Evolutionary conservation across 2,888 invertebrate genomes (phyloP).

Genomic region (Harpalus rufipes): DNA sequence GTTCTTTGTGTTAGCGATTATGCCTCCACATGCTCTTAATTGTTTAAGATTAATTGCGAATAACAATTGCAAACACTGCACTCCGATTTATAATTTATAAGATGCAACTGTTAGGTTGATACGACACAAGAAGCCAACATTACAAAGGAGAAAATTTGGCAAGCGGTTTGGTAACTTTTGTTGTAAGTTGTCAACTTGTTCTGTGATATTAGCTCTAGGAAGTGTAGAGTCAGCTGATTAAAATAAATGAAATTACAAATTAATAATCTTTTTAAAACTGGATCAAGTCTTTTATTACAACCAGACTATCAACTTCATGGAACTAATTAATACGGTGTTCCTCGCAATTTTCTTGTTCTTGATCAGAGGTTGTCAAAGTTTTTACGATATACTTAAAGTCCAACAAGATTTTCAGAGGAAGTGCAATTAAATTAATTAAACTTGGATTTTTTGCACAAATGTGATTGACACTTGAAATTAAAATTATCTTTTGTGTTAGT

Average conservation of each 20-base stretch:
- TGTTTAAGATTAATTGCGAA: slow-evolving; percentile 64
- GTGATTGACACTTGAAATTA: background rate
- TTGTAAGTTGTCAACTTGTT: too few species aligned
- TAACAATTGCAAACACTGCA: slow-evolving; percentile 52
- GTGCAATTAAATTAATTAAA: slow-evolving; percentile 39
- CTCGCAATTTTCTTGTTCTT: slow-evolving; percentile 9
- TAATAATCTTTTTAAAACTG: background rate
- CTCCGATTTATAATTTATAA: slow-evolving; percentile 8
- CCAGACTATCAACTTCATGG: background rate
- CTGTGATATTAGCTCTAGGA: too few species aligned
- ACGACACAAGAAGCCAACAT: too few species aligned
- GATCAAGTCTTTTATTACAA: background rate
- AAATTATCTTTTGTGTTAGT: background rate
- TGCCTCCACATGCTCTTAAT: slow-evolving; percentile 46
- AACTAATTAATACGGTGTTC: slow-evolving; percentile 9
- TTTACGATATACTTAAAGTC: background rate
- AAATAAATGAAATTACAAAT: background rate
- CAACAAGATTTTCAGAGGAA: slow-evolving; percentile 10
- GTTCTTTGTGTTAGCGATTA: slow-evolving; percentile 43
- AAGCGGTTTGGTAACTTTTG: too few species aligned
- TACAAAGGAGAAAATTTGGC: too few species aligned
- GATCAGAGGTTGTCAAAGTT: background rate
- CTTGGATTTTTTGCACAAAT: slow-evolving; percentile 2
- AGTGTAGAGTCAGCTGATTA: background rate
- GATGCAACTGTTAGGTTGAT: background rate